Evolutionary conservation across 2,113 vertebrate species (phyloP).

Genomic region (Lepisosteus osseus): DNA sequence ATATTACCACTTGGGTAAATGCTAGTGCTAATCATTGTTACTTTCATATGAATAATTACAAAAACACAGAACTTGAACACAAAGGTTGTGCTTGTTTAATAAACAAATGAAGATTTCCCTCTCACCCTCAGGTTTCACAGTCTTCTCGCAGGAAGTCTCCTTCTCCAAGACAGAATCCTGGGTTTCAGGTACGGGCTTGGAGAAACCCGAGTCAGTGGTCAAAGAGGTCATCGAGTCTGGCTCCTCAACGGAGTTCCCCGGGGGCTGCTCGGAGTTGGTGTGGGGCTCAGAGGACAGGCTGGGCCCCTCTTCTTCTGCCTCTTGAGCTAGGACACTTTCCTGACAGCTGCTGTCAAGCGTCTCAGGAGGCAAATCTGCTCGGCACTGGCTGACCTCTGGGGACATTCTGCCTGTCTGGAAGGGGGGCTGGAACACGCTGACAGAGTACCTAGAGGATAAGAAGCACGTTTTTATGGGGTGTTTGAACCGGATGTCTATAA

Average conservation of each 20-base stretch:
- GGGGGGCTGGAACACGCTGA: constrained; percentile 95
- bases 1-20: too few relatives aligned
- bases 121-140: constrained; percentile 87
- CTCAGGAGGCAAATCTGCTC: constrained; percentile 54
- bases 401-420: constrained; percentile 85
- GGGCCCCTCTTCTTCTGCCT: constrained; percentile 5
- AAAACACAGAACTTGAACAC: too few relatives aligned
- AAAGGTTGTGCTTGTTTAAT: neutral
- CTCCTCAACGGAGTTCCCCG: constrained; percentile 49
- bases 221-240: constrained; percentile 52
- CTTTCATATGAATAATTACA: too few relatives aligned
- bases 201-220: constrained; percentile 78
- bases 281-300: constrained; percentile 34
- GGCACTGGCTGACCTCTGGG: constrained; percentile 66
- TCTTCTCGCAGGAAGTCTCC: constrained; percentile 81
- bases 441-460: constrained; percentile 73
- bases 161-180: constrained; percentile 71
- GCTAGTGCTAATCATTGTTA: too few relatives aligned
- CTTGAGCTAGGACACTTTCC: constrained; percentile 31
- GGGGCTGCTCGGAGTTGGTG: constrained; percentile 32
- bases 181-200: constrained; percentile 65
- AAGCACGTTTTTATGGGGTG: neutral
- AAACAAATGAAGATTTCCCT: neutral
- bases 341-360: constrained; percentile 46
- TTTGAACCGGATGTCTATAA: too few relatives aligned